phyloP scores from a whole-genome alignment of 2,113 vertebrate genomes.

The Zeus faber region DNA sequence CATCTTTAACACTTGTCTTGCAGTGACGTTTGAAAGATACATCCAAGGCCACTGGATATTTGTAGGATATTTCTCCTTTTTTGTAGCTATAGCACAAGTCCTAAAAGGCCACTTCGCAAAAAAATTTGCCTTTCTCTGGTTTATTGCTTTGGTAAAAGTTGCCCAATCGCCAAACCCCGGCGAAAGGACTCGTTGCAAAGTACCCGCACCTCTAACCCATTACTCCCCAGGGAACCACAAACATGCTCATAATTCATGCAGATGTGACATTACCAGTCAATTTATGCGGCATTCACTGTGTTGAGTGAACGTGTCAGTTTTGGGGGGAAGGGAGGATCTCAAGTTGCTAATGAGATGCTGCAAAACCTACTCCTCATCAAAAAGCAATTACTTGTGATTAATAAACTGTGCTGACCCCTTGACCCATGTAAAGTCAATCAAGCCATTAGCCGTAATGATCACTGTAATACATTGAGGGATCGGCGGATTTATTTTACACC shows the following conservation, averaged over 20 bases:
- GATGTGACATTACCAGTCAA: conserved; percentile 65
- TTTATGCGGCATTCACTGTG: conserved; percentile 58
- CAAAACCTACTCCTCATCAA: conserved; percentile 14
- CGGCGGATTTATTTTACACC: too few relatives aligned
- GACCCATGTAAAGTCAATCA: conserved; percentile 21
- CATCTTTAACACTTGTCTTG: too few relatives aligned
- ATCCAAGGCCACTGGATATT: neutral
- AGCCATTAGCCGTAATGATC: conserved; percentile 17
- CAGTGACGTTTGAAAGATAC: neutral
- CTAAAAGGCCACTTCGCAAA: too few relatives aligned
- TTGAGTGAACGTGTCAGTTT: conserved; percentile 48
- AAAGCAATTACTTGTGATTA: conserved; percentile 43
- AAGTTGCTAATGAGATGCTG: conserved; percentile 14
- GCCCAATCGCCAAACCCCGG: too few relatives aligned
- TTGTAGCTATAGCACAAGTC: too few relatives aligned
- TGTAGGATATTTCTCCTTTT: neutral
- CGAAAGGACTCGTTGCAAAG: too few relatives aligned
- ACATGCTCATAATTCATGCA: conserved; percentile 60
- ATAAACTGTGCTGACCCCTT: conserved; percentile 29
- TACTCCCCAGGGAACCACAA: conserved; percentile 28
- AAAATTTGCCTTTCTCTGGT: too few relatives aligned
- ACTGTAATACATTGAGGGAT: neutral
- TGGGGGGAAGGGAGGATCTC: conserved; percentile 4
- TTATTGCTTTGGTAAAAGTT: too few relatives aligned
- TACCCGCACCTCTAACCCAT: neutral